Evolutionary conservation across 2,797 vertebrate genomes (phyloP), one percentile per base, ranked within the genome.

Genomic region (Clarias pachynema): DNA sequence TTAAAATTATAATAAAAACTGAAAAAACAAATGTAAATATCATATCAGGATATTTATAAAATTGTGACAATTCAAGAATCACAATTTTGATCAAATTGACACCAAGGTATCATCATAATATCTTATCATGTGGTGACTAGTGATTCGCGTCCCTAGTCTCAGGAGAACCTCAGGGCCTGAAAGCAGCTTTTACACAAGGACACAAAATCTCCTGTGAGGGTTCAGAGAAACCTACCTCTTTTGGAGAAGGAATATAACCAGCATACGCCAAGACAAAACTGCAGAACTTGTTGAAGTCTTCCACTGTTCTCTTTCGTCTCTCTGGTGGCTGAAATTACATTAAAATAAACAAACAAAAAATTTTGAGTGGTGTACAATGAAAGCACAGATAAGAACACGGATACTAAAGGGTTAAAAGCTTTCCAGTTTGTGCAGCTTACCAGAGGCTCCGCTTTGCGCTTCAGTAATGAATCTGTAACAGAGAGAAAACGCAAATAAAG

Each of bases 241-340:
- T 97, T 44, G 95, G 94, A 84, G 94, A 94, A 0, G 97, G 97
- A 89, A 97, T 98, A 90, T 98, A 98, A 44, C 97, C 97, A 0
- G 97, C 97, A 82, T 98, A 98, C 0, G 97, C 96, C 89, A 98
- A 92, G 66, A 98, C 97, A 87, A 98, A 97, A 91, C 96, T 98
- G 93, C 97, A 98, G 92, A 98, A 98, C 93, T 98, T 97, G 92
- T 98, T 98, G 93, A 98, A 97, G 92, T 98, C 97, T 83, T 98
- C 97, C 60, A 98, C 97, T 0, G 97, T 98, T 90, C 97, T 95
- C 90, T 97, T 95, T 86, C 96, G 96, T 91, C 96, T 96, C 91
- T 97, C 97, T 31, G 97, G 96, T 85, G 97, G 96, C 97, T 97
- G 53, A 84, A 89, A n/a, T 40, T 0, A 7, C 5, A 60, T 78